Base-by-base conservation (phyloP, 2,888 invertebrate genomes). In the Andrena praecox region DNA sequence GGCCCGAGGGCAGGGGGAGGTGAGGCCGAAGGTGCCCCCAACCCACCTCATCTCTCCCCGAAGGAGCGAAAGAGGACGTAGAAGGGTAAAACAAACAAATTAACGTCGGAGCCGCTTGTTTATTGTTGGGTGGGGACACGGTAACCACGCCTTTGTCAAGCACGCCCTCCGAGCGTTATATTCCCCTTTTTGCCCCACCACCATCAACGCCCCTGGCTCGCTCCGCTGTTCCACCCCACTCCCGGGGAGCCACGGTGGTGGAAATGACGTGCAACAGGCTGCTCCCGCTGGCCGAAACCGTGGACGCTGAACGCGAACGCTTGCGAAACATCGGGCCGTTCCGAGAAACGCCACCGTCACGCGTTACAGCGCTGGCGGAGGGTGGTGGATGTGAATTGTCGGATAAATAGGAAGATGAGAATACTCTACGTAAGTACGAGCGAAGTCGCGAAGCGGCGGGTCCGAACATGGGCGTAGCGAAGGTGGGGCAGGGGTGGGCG, bases 231-330 rank as follows among this genome's bases (percentile, higher is more conserved):
- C 77, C 70, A 67, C 87, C 80, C 80, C 79, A 80, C 84, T 77
- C 80, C 60, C 50, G 10, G 52, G 72, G 64, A 62, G 78, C 77
- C 69, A 66, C 87, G 84, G 84, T 86, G 85, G 89, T 87, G 85
- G 87, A 87, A 85, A 78, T 91, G 92, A 93, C 93, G 92, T 93
- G 93, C 93, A 93, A 93, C 93, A 93, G 93, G 93, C 93, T 92
- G 91, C 92, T 90, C 84, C 20, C 70, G 79, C 74, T 74, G 81
- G 72, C 74, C 78, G 54, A 75, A 75, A 71, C 66, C 75, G 74
- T 82, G 73, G 67, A 80, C 78, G 35, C 3, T 60, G 27, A 42
- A 56, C 35, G 33, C 60, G 59, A 50, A 67, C 52, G 72, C 12
- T 62, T 42, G 31, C 42, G 71, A 80, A 68, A 68, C 70, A 80